These are phyloP conservation scores for Limnephilus rhombicus DNA, from an alignment of 2,888 invertebrate genomes.

Conservation along the genomic window DNA sequence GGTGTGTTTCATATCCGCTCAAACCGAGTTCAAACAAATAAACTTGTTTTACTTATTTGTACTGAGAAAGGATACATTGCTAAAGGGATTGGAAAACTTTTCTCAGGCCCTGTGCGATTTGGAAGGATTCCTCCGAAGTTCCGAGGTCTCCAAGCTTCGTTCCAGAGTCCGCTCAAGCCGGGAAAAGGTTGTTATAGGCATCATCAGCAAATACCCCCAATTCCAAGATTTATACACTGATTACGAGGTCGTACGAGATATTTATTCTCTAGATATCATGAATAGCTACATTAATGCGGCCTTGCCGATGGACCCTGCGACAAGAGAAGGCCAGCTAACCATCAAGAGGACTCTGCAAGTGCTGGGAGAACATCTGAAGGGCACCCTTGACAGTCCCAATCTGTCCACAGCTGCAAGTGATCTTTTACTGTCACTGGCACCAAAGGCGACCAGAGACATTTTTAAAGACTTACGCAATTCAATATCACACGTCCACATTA, in stretches of 20 bases:
- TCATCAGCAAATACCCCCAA: background rate
- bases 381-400: background rate
- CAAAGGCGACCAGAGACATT: background rate
- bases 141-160: too few species aligned
- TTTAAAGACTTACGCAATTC: conserved; percentile 1
- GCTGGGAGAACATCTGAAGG: conserved; percentile 21
- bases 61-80: background rate
- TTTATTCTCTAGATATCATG: background rate
- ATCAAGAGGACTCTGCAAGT: conserved; percentile 13
- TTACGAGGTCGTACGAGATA: conserved; percentile 9
- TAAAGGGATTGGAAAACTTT: background rate
- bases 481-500: background rate
- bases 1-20: background rate
- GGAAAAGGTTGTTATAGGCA: background rate
- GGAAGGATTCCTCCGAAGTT: background rate
- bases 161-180: background rate
- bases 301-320: background rate
- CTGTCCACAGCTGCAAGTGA: conserved; percentile 2
- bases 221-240: background rate
- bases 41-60: background rate
- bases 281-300: background rate
- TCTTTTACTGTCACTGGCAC: background rate
- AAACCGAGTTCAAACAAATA: background rate
- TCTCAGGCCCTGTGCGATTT: background rate
- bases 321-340: background rate